Conservation (phyloP, 2,797 vertebrate species). For the Podarcis siculus region DNA sequence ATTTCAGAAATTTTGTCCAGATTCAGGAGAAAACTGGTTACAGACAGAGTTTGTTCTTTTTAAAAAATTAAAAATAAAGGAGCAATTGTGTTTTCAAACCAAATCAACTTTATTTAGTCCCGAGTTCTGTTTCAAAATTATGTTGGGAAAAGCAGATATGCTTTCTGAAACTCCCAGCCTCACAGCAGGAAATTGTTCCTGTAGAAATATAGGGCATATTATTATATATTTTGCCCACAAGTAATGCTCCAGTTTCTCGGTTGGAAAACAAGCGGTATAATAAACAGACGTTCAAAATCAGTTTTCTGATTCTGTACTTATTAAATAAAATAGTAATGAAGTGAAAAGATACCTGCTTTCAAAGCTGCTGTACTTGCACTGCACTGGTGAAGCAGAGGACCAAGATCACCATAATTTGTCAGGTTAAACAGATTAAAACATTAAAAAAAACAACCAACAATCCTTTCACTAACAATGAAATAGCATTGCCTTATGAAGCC, state of each 20-base stretch:
- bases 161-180: background rate
- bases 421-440: conserved; percentile 2
- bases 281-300: background rate
- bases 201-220: background rate
- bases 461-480: conserved; percentile 1
- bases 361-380: background rate
- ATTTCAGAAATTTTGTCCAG: background rate
- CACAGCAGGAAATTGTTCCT: background rate
- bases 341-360: background rate
- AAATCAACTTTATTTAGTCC: background rate
- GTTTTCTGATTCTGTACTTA: background rate
- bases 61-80: background rate
- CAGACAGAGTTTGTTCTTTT: background rate
- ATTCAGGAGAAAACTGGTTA: background rate
- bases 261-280: background rate
- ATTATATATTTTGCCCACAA: background rate
- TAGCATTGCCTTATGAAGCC: background rate
- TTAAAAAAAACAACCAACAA: background rate
- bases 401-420: background rate
- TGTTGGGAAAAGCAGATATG: background rate
- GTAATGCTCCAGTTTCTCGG: background rate
- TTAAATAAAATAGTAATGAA: background rate
- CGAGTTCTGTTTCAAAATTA: background rate
- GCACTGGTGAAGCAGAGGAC: background rate
- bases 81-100: background rate